Conservation (phyloP, 2,113 vertebrate genomes). For the Tricholaema leucomelas region DNA sequence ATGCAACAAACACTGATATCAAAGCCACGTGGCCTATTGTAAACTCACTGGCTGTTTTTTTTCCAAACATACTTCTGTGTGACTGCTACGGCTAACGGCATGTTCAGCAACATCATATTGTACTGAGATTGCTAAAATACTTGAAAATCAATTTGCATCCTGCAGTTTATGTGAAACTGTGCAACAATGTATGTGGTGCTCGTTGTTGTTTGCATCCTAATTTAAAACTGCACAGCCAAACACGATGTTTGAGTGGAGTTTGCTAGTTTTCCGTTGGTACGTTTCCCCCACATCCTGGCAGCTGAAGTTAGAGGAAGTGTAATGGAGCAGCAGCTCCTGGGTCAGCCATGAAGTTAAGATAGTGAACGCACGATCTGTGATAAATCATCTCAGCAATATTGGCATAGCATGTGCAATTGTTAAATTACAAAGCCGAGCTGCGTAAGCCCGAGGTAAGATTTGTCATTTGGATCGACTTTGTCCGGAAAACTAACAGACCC, state of each 20-base stretch:
- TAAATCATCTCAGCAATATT: accelerated
- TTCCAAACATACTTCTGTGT: neutral
- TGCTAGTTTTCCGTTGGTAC: too few relatives aligned
- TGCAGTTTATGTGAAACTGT: neutral
- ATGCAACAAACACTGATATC: neutral
- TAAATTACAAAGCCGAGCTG: neutral
- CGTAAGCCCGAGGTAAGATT: neutral
- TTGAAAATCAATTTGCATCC: neutral
- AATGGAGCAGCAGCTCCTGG: accelerated
- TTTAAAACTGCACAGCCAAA: accelerated
- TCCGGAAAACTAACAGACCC: accelerated
- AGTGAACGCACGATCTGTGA: accelerated
- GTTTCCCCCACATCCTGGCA: neutral
- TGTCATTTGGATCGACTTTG: neutral
- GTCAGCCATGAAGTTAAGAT: accelerated
- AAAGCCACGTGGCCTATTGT: neutral
- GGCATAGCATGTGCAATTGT: accelerated
- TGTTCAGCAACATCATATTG: neutral
- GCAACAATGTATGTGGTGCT: accelerated
- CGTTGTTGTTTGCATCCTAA: neutral
- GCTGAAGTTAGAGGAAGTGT: accelerated
- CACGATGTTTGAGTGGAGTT: accelerated
- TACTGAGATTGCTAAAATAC: neutral
- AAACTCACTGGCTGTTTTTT: neutral
- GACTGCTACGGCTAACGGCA: too few relatives aligned